phyloP scores from a whole-genome alignment of 1,140 invertebrate genomes.

The Drosophila eugracilis region DNA sequence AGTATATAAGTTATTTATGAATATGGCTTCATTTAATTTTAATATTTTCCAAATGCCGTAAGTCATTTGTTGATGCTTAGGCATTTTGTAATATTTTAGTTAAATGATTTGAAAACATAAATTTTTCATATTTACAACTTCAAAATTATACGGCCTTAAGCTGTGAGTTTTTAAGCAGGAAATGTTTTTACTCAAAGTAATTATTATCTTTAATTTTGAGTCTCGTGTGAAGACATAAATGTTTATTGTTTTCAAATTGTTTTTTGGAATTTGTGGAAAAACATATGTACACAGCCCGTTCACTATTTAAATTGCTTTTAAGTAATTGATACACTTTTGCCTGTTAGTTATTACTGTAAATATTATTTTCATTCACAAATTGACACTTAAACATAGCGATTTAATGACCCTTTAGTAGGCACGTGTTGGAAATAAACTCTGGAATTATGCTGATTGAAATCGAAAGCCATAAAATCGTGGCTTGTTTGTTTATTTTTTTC shows the following conservation, averaged over 20 bases:
- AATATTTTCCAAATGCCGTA: not conserved
- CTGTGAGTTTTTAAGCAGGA: conserved; percentile 8
- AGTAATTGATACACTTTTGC: not conserved
- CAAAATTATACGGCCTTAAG: conserved; percentile 1
- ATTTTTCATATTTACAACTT: conserved; percentile 7
- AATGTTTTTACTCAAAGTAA: conserved; percentile 11
- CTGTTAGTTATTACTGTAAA: not conserved
- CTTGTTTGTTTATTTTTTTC: conserved; percentile 16
- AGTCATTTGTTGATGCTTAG: not conserved
- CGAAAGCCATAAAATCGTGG: conserved; percentile 32
- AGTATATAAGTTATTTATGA: not conserved
- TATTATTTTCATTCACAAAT: conserved; percentile 12
- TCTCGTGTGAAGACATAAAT: conserved; percentile 1
- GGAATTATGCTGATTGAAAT: conserved; percentile 40
- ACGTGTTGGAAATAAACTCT: conserved; percentile 50
- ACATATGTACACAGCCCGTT: too few relatives aligned
- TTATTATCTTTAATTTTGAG: conserved; percentile 6
- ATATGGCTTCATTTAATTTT: not conserved
- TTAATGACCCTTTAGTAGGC: conserved; percentile 30
- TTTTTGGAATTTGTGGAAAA: not conserved
- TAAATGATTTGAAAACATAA: not conserved
- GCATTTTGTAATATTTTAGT: conserved; percentile 1
- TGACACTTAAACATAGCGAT: not conserved
- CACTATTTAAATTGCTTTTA: not conserved
- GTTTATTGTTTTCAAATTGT: not conserved